Percentiles rank a stretch among this genome's conserved stretches.
phyloP scores from a whole-genome alignment of 2,888 invertebrate species.

The Colletes collaris region DNA sequence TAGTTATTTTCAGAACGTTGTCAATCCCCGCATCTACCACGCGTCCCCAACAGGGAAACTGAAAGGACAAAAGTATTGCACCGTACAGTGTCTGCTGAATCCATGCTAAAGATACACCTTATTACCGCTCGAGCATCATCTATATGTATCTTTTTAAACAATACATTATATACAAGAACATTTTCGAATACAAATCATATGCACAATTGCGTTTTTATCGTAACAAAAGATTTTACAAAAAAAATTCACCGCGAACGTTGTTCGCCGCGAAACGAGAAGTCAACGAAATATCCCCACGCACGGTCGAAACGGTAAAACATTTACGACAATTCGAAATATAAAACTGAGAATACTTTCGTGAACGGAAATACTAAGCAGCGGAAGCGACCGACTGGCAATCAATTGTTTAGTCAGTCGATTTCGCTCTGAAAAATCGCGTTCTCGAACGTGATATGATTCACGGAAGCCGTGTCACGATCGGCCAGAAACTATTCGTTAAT shows the following conservation, averaged over 20 bases:
- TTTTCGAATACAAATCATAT: slow-evolving; percentile 44
- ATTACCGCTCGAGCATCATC: slow-evolving; percentile 36
- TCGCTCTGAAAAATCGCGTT: background rate
- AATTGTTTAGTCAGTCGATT: background rate
- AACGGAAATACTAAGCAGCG: slow-evolving; percentile 2
- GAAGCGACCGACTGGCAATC: slow-evolving; percentile 1
- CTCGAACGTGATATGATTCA: background rate
- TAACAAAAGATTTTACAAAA: slow-evolving; percentile 26
- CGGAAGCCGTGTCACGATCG: background rate
- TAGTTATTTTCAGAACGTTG: too few relatives aligned
- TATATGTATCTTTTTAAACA: slow-evolving; percentile 32
- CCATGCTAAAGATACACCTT: slow-evolving; percentile 35
- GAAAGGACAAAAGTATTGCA: slow-evolving; percentile 55
- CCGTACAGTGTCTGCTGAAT: slow-evolving; percentile 39
- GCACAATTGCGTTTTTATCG: slow-evolving; percentile 35
- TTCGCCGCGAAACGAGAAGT: background rate
- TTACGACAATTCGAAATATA: background rate
- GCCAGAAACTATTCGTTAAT: background rate
- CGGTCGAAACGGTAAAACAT: too few relatives aligned
- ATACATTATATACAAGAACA: slow-evolving; percentile 49
- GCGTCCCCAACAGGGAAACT: slow-evolving; percentile 10
- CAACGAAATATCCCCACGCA: slow-evolving; percentile 3
- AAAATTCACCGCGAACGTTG: slow-evolving; percentile 26
- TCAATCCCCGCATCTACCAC: background rate
- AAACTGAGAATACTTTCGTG: slow-evolving; percentile 10